A percentile compares a stretch with the other conserved stretches of the same genome.
These are phyloP conservation scores for Carpatolechia fugitivella DNA, from an alignment of 2,888 invertebrate species.

Conservation along the genomic window DNA sequence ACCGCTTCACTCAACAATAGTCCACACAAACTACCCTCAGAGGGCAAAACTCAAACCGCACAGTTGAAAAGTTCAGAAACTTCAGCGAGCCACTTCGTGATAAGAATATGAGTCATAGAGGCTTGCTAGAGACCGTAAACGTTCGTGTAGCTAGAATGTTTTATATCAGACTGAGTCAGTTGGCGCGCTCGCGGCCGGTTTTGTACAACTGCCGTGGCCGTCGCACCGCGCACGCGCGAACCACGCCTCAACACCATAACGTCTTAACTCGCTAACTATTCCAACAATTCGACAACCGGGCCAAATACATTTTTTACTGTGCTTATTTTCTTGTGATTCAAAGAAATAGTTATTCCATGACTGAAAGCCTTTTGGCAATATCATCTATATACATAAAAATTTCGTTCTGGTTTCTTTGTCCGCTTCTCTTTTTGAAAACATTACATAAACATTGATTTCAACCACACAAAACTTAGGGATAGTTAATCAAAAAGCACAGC, in stretches of 20 bases:
- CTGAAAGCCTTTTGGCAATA: conserved; percentile 30
- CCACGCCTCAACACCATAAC: conserved; percentile 37
- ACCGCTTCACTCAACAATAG: conserved; percentile 54
- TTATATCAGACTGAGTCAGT: conserved; percentile 76
- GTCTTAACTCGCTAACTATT: conserved; percentile 54
- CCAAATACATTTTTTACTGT: conserved; percentile 56
- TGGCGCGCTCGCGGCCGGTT: conserved; percentile 65
- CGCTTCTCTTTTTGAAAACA: too few relatives aligned
- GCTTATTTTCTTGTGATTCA: conserved; percentile 57
- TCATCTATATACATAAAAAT: not conserved
- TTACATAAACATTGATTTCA: not conserved
- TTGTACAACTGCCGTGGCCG: conserved; percentile 56
- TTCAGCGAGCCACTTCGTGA: conserved; percentile 56
- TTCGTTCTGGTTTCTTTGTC: not conserved
- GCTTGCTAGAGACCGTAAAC: conserved; percentile 51
- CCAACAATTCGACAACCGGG: conserved; percentile 60
- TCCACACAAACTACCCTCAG: conserved; percentile 55
- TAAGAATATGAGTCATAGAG: conserved; percentile 70
- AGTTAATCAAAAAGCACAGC: not conserved
- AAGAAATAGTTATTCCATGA: conserved; percentile 61
- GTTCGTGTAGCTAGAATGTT: conserved; percentile 71
- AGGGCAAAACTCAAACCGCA: conserved; percentile 40
- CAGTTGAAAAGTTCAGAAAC: conserved; percentile 48
- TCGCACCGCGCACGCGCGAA: conserved; percentile 68
- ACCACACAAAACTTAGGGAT: too few relatives aligned